Base-by-base conservation (phyloP, 1,140 invertebrate genomes). In the Procambarus clarkii region DNA sequence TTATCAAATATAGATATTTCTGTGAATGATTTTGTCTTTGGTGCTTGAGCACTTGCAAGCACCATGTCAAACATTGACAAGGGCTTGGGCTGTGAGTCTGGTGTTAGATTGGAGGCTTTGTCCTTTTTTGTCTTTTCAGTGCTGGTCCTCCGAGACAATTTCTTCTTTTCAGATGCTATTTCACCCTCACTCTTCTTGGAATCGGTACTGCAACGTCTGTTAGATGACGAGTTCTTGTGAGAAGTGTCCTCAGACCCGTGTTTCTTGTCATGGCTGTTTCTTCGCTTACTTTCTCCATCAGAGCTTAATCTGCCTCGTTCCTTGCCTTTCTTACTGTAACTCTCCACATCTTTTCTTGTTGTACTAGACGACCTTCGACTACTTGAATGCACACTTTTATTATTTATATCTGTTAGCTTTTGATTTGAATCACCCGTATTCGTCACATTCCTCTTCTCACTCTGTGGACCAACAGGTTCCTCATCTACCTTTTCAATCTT, bases 1-100 rank as follows among this genome's bases (percentile, higher is more conserved):
- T 50, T 50, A n/a, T 91, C 92, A 87, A 92, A 92, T 48, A 92
- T 91, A 34, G 92, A 92, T 34, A 92, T 92, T 83, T 92, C 88
- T 7, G 79, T 92, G 15, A 92, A 48, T 15, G 78, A 44, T 60
- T 92, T 92, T 48, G 80, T n/a, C 80, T 91, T 90, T 46, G 86
- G 3, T 21, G 50, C 4, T 58, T 76, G 21, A 60, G 81, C 45
- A 44, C 69, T 83, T 44, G 74, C 88, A 44, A 69, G 11, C 0
- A 91, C 88, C 54, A 91, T 54, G 60, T 91, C 88, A 86, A 91
- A 91, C 88, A 91, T 91, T 18, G 88, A 91, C 82, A 91, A 79
- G 18, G 4, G 58, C 69, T 77, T 85, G 9, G 82, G 82, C 58
- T 85, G 48, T 2, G 74, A 64, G 69, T 79, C 83, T 11, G 74